A percentile compares a stretch with the other conserved stretches of the same genome.
These are phyloP conservation scores for Drosophila subobscura DNA, from an alignment of 1,140 invertebrate genomes.

Conservation along the genomic window DNA sequence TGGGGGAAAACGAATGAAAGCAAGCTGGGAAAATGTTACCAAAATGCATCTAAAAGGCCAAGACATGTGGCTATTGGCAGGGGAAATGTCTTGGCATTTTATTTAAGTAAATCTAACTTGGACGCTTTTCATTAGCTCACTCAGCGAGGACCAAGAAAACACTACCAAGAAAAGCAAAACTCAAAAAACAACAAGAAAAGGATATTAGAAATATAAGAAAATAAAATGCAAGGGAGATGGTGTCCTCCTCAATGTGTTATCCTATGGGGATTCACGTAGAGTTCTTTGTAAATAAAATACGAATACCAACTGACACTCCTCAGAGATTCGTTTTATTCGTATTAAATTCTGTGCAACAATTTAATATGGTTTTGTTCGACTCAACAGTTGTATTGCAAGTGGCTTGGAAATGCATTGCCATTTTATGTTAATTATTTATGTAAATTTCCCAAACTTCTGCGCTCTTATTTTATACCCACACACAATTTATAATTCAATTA, in stretches of 20 bases:
- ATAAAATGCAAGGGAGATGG: conserved; percentile 7
- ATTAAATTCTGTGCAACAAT: background rate
- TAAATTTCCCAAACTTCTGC: conserved; percentile 47
- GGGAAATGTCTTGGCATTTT: conserved; percentile 68
- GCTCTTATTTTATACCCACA: conserved; percentile 16
- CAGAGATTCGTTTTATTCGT: conserved; percentile 1
- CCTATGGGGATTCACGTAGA: background rate
- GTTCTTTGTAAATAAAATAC: conserved; percentile 2
- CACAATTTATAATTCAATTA: conserved; percentile 41
- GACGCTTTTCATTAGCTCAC: conserved; percentile 59
- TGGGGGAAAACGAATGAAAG: conserved; percentile 6
- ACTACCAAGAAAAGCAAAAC: background rate
- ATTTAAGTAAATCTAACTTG: conserved; percentile 69
- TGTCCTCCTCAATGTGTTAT: background rate
- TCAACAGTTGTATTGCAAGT: conserved; percentile 13
- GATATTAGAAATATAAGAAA: conserved; percentile 13
- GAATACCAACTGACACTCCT: too few species aligned
- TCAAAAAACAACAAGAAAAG: background rate
- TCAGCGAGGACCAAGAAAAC: conserved; percentile 27
- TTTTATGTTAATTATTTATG: conserved; percentile 50
- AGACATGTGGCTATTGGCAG: conserved; percentile 31
- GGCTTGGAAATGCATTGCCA: conserved; percentile 23
- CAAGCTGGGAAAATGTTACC: conserved; percentile 44
- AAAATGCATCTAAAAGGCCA: conserved; percentile 32
- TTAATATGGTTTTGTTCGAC: background rate